These are phyloP conservation scores for Alitta virens DNA, from an alignment of 2,888 invertebrate species.

Conservation along the genomic window DNA sequence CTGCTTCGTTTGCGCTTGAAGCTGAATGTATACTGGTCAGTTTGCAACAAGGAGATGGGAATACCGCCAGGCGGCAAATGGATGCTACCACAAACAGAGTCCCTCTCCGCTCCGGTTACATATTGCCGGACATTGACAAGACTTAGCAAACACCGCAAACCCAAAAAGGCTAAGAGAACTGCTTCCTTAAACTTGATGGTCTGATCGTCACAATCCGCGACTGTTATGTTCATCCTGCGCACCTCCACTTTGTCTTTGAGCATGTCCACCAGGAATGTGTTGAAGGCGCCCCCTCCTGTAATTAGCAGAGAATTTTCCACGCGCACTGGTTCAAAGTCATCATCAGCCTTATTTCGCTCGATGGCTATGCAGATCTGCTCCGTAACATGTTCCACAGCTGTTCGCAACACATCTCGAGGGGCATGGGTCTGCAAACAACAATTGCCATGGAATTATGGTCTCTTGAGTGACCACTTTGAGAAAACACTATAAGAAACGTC, in stretches of 20 bases:
- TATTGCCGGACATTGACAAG: conserved; percentile 38
- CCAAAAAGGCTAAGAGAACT: conserved; percentile 46
- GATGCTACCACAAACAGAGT: conserved; percentile 45
- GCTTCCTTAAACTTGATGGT: conserved; percentile 50
- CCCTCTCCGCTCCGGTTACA: conserved; percentile 41
- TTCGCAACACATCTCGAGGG: conserved; percentile 37
- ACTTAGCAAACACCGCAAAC: conserved; percentile 42
- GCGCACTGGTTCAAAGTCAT: conserved; percentile 1
- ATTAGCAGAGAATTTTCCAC: conserved; percentile 34
- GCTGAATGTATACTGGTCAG: conserved; percentile 1
- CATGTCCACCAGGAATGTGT: conserved; percentile 35
- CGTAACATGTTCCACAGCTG: conserved; percentile 44
- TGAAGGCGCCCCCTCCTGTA: conserved; percentile 51
- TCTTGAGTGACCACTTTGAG: too few relatives aligned
- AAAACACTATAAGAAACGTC: too few relatives aligned
- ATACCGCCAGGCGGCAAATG: conserved; percentile 28
- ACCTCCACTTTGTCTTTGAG: conserved; percentile 31
- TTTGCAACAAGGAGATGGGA: neutral
- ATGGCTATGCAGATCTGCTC: conserved; percentile 33
- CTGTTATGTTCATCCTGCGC: conserved; percentile 23
- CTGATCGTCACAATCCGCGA: conserved; percentile 36
- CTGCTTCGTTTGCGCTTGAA: neutral
- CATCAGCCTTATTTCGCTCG: neutral
- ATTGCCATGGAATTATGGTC: too few relatives aligned
- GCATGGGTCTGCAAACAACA: conserved; percentile 13